These are phyloP conservation scores for Tethea ocularis DNA, from an alignment of 2,888 invertebrate species.

Conservation along the genomic window DNA sequence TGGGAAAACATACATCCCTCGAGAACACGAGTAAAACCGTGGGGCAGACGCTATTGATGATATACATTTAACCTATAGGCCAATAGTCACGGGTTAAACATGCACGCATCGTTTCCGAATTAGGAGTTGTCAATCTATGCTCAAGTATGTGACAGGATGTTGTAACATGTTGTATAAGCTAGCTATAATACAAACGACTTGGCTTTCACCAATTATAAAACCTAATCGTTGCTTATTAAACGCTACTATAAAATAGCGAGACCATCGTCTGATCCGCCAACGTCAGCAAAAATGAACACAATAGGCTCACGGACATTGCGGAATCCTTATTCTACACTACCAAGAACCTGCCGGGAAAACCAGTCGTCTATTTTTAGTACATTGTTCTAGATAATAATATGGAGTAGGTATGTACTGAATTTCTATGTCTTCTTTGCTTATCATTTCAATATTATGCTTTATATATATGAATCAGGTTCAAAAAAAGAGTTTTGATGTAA, in stretches of 20 bases:
- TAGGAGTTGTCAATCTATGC: neutral
- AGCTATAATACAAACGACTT: conserved; percentile 26
- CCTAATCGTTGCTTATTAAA: conserved; percentile 43
- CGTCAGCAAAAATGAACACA: conserved; percentile 31
- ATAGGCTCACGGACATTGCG: conserved; percentile 13
- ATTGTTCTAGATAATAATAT: neutral
- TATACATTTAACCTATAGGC: neutral
- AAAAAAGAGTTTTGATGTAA: too few relatives aligned
- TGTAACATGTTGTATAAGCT: conserved; percentile 28
- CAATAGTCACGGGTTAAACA: neutral
- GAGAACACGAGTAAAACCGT: too few relatives aligned
- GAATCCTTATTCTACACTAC: conserved; percentile 35
- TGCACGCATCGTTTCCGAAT: neutral
- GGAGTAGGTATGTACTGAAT: neutral
- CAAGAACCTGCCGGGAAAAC: conserved; percentile 24
- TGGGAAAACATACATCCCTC: too few relatives aligned
- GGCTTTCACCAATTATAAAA: conserved; percentile 47
- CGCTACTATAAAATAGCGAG: conserved; percentile 45
- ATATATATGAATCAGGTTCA: neutral
- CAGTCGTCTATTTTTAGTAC: conserved; percentile 16
- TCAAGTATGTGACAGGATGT: conserved; percentile 18
- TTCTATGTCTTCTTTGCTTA: neutral
- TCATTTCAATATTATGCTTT: neutral
- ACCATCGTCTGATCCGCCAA: conserved; percentile 40
- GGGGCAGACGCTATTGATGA: too few relatives aligned